A percentile compares a stretch with the other conserved stretches of the same genome.
phyloP scores from a whole-genome alignment of 2,797 vertebrate genomes.

The Rhinoraja longicauda region DNA sequence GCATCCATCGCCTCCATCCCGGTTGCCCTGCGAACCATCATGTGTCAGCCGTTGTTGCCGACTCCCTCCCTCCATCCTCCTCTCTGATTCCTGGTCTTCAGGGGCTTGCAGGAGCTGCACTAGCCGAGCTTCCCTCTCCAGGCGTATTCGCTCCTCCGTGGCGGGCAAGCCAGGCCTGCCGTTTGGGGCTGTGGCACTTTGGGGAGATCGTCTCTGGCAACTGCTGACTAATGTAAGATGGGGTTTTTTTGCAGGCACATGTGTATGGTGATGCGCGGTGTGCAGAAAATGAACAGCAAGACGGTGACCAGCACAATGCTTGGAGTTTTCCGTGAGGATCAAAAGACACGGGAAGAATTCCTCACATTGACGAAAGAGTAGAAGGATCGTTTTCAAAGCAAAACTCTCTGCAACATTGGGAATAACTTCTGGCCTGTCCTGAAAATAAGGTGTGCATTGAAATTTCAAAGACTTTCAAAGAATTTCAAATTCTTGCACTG shows the following conservation, averaged over 20 bases:
- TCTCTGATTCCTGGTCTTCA: too few species aligned
- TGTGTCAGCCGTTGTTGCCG: too few species aligned
- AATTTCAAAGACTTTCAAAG: background rate
- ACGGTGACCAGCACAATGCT: constrained; percentile 69
- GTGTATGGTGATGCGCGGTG: constrained; percentile 70
- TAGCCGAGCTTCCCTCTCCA: too few species aligned
- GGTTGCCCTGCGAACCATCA: too few species aligned
- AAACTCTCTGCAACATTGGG: background rate
- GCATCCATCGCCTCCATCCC: too few species aligned
- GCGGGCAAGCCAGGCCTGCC: too few species aligned
- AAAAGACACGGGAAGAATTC: constrained; percentile 70
- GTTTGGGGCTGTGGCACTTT: too few species aligned
- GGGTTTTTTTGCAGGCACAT: constrained; percentile 62
- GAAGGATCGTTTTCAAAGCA: background rate
- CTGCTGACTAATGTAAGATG: too few species aligned
- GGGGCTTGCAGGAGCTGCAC: too few species aligned
- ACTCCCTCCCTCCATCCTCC: too few species aligned
- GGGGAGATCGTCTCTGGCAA: too few species aligned
- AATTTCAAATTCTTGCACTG: background rate
- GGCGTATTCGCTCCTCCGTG: too few species aligned
- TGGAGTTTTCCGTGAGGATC: constrained; percentile 65
- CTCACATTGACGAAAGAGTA: constrained; percentile 55
- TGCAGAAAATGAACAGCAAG: constrained; percentile 75
- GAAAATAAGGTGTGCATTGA: background rate
- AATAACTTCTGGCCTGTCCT: background rate